These are phyloP conservation scores for Mallotus villosus DNA, from an alignment of 2,797 vertebrate genomes.

Conservation along the genomic window DNA sequence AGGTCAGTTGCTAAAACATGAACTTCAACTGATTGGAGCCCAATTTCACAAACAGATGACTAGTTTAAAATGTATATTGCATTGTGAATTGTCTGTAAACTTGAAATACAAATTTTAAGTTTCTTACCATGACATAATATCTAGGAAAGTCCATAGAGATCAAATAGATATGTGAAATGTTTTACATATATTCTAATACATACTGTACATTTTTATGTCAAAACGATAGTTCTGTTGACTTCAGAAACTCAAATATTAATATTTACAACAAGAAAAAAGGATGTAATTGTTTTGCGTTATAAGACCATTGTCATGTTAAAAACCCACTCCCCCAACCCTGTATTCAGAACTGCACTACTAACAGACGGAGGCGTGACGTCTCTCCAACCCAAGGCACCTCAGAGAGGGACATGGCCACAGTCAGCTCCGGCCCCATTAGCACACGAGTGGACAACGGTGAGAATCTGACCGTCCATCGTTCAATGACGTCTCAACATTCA, in stretches of 20 bases:
- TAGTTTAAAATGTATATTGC: no score
- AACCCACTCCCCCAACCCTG: not conserved
- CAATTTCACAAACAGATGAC: no score
- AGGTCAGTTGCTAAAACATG: slow-evolving; percentile 48
- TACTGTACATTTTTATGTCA: no score
- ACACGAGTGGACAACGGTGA: slow-evolving; percentile 53
- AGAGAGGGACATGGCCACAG: slow-evolving; percentile 64
- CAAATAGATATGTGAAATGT: no score
- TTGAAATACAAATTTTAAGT: no score
- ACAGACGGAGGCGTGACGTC: slow-evolving; percentile 41
- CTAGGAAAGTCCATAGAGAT: no score
- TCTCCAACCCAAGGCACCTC: slow-evolving; percentile 31
- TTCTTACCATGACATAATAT: no score
- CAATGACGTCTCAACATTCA: slow-evolving; percentile 7
- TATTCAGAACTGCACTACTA: slow-evolving; percentile 57
- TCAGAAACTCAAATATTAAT: not conserved
- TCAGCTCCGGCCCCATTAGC: slow-evolving; percentile 63
- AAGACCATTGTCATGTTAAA: not conserved
- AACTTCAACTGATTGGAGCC: no score
- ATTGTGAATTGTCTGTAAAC: no score
- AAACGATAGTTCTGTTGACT: no score
- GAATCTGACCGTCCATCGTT: slow-evolving; percentile 1
- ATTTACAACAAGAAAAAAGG: not conserved
- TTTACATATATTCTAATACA: no score
- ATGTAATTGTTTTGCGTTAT: not conserved